phyloP scores from a whole-genome alignment of 2,113 vertebrate species.

The Neofelis nebulosa region DNA sequence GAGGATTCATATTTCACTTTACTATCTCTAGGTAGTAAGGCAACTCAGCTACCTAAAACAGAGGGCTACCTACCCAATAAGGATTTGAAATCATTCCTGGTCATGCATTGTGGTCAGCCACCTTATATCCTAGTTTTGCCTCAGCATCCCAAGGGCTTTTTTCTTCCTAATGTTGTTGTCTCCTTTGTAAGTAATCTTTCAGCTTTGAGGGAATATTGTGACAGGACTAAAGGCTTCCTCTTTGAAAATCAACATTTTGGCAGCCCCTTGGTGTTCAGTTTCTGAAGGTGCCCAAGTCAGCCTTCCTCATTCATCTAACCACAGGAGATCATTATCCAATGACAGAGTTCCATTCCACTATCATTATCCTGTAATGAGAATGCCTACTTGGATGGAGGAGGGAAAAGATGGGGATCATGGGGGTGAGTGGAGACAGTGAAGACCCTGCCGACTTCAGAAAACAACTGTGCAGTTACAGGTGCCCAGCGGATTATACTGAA shows the following conservation, averaged over 20 bases:
- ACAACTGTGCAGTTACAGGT: neutral
- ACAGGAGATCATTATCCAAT: conserved; percentile 86
- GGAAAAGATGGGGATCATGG: neutral
- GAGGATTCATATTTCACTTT: neutral
- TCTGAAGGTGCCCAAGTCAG: conserved; percentile 83
- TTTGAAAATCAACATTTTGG: conserved; percentile 85
- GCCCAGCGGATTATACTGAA: neutral
- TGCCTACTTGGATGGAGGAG: conserved; percentile 68
- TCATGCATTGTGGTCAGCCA: neutral
- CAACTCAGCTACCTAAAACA: neutral
- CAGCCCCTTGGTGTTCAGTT: conserved; percentile 83
- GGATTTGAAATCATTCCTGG: neutral
- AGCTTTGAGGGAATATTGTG: conserved; percentile 60
- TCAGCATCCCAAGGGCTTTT: neutral
- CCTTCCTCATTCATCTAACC: conserved; percentile 85
- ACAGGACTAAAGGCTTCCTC: conserved; percentile 78
- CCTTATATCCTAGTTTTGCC: neutral
- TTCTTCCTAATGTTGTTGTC: neutral
- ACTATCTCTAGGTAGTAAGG: conserved; percentile 6
- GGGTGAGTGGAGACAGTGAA: neutral
- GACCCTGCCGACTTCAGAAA: neutral
- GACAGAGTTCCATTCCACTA: conserved; percentile 83
- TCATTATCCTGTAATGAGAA: conserved; percentile 85
- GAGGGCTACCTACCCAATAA: neutral
- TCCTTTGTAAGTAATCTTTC: neutral